A percentile compares a stretch with the other conserved stretches of the same genome.
Evolutionary conservation across 2,113 vertebrate genomes (phyloP).

Genomic region (Mesitornis unicolor): DNA sequence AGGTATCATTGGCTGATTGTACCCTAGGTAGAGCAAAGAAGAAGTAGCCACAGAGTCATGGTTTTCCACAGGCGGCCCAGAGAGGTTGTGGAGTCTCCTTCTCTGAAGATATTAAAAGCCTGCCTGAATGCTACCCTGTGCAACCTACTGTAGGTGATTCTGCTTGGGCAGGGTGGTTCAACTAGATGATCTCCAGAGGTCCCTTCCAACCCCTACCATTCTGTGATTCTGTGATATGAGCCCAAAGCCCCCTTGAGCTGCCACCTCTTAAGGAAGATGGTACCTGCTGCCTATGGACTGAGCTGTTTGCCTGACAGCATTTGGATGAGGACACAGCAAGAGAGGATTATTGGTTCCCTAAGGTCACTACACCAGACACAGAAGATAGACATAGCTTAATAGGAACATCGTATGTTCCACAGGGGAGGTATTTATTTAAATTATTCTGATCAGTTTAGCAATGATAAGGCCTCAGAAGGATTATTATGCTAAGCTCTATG

Average conservation of each 20-base stretch:
- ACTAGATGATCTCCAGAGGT: too few species aligned
- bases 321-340: neutral
- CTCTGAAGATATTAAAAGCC: too few species aligned
- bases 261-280: neutral
- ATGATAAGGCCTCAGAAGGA: neutral
- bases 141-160: too few species aligned
- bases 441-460: neutral
- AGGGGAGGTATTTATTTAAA: neutral
- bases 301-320: accelerated
- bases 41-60: neutral
- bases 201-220: too few species aligned
- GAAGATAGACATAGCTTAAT: neutral
- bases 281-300: neutral
- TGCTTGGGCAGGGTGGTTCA: too few species aligned
- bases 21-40: neutral
- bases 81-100: too few species aligned
- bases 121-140: too few species aligned
- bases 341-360: neutral
- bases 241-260: neutral
- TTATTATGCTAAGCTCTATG: neutral
- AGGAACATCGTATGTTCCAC: neutral
- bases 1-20: neutral
- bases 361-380: neutral
- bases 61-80: too few species aligned
- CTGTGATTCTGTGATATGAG: too few species aligned